phyloP scores from a whole-genome alignment of 1,140 invertebrate genomes.

The Cepaea nemoralis region DNA sequence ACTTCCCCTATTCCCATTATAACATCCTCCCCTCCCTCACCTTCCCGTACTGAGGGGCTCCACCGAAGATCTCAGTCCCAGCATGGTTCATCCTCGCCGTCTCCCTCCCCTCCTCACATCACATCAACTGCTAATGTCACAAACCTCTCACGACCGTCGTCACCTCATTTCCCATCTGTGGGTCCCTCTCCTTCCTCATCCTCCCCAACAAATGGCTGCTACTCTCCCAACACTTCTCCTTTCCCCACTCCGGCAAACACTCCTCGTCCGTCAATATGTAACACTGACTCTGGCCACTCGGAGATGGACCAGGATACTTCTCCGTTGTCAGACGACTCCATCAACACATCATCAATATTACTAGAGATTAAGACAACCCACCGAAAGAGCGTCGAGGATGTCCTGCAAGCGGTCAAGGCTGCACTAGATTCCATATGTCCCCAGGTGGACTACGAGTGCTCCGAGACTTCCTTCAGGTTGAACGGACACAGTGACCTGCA shows the following conservation, averaged over 20 bases:
- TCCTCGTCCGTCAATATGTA: constrained; percentile 22
- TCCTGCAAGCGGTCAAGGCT: constrained; percentile 85
- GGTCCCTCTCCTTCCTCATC: constrained; percentile 32
- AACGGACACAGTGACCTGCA: constrained; percentile 86
- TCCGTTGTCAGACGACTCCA: not conserved
- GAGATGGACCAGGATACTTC: constrained; percentile 22
- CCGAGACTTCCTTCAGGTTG: constrained; percentile 74
- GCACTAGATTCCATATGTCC: constrained; percentile 85
- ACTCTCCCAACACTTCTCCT: constrained; percentile 26
- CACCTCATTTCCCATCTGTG: constrained; percentile 32
- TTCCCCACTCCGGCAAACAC: constrained; percentile 32
- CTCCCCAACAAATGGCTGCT: constrained; percentile 26
- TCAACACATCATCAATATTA: constrained; percentile 24
- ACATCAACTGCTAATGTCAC: not conserved
- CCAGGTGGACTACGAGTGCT: constrained; percentile 70
- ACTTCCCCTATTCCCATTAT: constrained; percentile 37
- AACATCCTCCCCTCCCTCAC: constrained; percentile 24
- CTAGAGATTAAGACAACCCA: constrained; percentile 50
- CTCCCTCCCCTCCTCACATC: constrained; percentile 20
- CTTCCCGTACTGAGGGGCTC: not conserved
- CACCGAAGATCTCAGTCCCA: constrained; percentile 1
- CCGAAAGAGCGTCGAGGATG: constrained; percentile 73
- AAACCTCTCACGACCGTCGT: constrained; percentile 22
- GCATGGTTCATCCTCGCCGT: constrained; percentile 7
- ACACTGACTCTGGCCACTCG: not conserved